These are phyloP conservation scores for Pelagia noctiluca DNA, from an alignment of 30 jellyfish, hydroid and myxozoan genomes.

Conservation along the genomic window DNA sequence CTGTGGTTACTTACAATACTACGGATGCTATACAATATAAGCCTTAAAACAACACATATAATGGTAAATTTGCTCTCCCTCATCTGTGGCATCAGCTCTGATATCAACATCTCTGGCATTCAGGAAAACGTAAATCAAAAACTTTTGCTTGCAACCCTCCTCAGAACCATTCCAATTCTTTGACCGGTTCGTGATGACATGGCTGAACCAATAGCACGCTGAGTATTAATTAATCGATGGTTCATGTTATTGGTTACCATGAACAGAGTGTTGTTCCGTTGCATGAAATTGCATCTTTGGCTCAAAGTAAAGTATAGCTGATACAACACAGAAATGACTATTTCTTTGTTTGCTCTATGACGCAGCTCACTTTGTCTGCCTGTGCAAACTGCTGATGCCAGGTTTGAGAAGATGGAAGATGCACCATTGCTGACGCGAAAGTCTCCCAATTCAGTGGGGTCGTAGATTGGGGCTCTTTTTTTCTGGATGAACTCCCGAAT, in stretches of 20 bases:
- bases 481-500: neutral
- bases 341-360: neutral
- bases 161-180: no score
- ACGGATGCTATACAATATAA: no score
- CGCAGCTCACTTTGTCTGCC: neutral
- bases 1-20: no score
- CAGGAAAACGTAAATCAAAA: no score
- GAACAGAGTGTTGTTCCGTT: neutral
- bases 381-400: neutral
- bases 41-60: no score
- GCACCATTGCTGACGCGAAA: neutral
- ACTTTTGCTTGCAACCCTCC: no score
- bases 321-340: neutral
- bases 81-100: no score
- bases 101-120: no score
- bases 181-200: neutral
- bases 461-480: neutral
- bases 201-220: neutral
- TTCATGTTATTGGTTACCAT: neutral
- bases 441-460: neutral
- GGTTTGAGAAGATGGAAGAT: neutral
- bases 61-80: no score
- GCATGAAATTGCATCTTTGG: conserved; percentile 5
- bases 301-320: neutral
- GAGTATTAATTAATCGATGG: neutral